Percentiles rank a stretch among this genome's conserved stretches.
These are phyloP conservation scores for Cynocephalus volans DNA, from an alignment of 2,113 vertebrate genomes.

Conservation along the genomic window DNA sequence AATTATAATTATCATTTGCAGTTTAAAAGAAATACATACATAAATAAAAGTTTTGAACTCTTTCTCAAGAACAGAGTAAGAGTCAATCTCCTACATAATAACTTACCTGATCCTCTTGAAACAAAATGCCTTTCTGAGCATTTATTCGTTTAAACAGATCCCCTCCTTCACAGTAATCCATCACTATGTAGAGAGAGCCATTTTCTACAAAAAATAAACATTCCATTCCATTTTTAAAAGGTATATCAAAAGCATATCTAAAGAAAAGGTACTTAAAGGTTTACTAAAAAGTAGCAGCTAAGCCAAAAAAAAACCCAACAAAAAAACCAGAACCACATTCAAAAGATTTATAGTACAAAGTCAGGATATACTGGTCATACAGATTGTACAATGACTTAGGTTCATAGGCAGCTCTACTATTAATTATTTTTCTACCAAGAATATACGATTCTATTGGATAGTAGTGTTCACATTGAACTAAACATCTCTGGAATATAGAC, in stretches of 20 bases:
- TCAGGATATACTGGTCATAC: background rate
- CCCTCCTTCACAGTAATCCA: slow-evolving; percentile 99
- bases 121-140: slow-evolving; percentile 95
- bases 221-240: slow-evolving; percentile 38
- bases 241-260: slow-evolving; percentile 40
- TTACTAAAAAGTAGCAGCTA: slow-evolving; percentile 57
- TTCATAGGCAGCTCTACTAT: background rate
- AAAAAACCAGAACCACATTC: background rate
- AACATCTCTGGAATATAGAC: slow-evolving; percentile 13
- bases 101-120: slow-evolving; percentile 96
- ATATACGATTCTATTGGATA: background rate
- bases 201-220: slow-evolving; percentile 91
- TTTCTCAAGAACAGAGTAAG: slow-evolving; percentile 2
- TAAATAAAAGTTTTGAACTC: slow-evolving; percentile 31
- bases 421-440: slow-evolving; percentile 41
- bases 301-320: background rate
- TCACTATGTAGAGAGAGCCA: slow-evolving; percentile 97
- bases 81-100: background rate
- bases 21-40: slow-evolving; percentile 7
- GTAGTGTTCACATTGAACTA: background rate
- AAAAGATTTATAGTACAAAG: background rate
- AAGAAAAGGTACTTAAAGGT: slow-evolving; percentile 36
- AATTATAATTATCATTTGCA: slow-evolving; percentile 6
- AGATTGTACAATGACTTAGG: background rate
- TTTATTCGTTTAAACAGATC: slow-evolving; percentile 99